These are phyloP conservation scores for Orgyia antiqua DNA, from an alignment of 2,888 invertebrate genomes.

Conservation along the genomic window DNA sequence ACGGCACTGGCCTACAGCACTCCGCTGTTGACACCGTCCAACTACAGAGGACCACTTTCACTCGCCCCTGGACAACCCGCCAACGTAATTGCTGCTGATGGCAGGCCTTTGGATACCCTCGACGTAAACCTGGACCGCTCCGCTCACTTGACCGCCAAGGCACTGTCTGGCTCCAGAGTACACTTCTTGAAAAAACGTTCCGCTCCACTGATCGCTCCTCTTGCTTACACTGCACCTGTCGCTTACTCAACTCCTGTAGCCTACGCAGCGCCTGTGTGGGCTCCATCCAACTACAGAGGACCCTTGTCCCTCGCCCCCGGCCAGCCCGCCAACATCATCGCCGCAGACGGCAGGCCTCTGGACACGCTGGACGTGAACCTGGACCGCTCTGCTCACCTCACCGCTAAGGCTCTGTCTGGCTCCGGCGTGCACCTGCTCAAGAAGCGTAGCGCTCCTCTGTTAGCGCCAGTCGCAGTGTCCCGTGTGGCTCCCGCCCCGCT, in stretches of 20 bases:
- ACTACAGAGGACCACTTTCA: background rate
- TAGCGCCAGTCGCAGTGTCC: constrained; percentile 20
- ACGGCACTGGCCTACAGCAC: background rate
- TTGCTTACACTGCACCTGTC: constrained; percentile 14
- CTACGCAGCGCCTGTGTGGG: constrained; percentile 4
- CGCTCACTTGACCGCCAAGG: constrained; percentile 59
- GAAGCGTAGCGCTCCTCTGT: constrained; percentile 46
- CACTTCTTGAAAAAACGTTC: constrained; percentile 60
- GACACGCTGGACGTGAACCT: constrained; percentile 67
- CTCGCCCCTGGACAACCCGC: constrained; percentile 23
- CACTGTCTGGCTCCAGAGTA: constrained; percentile 33
- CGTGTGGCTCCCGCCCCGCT: constrained; percentile 26
- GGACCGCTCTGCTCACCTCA: constrained; percentile 62
- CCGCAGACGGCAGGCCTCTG: constrained; percentile 61
- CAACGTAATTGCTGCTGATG: constrained; percentile 57
- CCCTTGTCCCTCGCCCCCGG: constrained; percentile 66
- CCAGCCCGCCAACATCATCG: constrained; percentile 62
- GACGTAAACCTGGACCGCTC: constrained; percentile 67
- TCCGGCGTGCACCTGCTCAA: constrained; percentile 49
- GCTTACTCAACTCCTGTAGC: constrained; percentile 24
- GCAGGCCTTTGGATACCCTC: constrained; percentile 64
- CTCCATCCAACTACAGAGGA: constrained; percentile 47
- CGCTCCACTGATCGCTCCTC: constrained; percentile 26
- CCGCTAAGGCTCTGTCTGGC: constrained; percentile 47
- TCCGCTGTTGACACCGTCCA: constrained; percentile 6